Evolutionary conservation across 2,113 vertebrate genomes (phyloP), one percentile per base, ranked within the genome.

Genomic region (Verasper variegatus): DNA sequence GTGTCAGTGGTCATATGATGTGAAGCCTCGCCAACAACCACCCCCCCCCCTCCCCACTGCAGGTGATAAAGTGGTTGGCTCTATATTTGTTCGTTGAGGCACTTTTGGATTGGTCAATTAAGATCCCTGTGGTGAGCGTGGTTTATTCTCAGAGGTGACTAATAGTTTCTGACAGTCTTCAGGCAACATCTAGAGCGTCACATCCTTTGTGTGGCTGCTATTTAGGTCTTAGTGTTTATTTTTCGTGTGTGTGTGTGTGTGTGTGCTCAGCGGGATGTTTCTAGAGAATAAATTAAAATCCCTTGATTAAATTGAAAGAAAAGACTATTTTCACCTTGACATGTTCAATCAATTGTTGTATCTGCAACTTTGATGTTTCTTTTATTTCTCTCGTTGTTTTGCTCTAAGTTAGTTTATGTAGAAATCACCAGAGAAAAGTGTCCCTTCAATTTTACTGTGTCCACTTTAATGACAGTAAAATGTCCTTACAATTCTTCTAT

Each of bases 131-230:
- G 70, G 90, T 64, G 65, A 76, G 55, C 74, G 9, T 17, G 65
- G 69, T 82, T 88, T 90, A 87, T 91, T 91, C 71, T 83, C 68
- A 86, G 85, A 74, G 76, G 76, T 88, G 87, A 89, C 72, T 87
- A 87, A 89, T 79, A 80, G 59, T 84, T 86, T 81, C 71, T 81
- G 65, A 61, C 20, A 10, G 59, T 21, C 60, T 65, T 18, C 81
- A 73, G 77, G 72, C 68, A 61, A 81, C 79, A 82, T 85, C 86
- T 56, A 68, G 18, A 71, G 61, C 42, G 6, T 23, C 40, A 60
- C 17, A 8, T 79, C 72, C 27, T 84, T 91, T 89, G 82, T 59
- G 58, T 71, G 47, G 68, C 37, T 76, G 63, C 74, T 86, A 63
- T 76, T 86, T 85, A 67, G 55, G 66, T 56, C n/a, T 35, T 20